phyloP scores from a whole-genome alignment of 2,888 invertebrate genomes.

The Cryptocheilus praepositus region DNA sequence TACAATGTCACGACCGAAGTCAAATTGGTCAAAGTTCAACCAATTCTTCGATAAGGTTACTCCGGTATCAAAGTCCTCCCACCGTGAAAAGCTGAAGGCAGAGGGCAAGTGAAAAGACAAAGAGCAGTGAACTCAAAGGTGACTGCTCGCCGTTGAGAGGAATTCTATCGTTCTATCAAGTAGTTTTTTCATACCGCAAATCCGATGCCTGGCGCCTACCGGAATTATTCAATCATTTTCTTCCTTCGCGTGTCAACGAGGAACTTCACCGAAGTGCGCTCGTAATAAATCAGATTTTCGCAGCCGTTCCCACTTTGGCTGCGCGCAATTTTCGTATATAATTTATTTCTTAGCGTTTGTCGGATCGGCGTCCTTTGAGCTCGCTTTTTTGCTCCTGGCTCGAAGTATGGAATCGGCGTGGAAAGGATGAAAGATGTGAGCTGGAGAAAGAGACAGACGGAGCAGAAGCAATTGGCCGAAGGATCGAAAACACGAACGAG shows the following conservation, averaged over 20 bases:
- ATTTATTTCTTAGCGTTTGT: conserved; percentile 60
- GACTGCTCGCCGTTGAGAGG: conserved; percentile 21
- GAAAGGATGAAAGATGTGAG: background rate
- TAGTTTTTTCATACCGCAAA: conserved; percentile 6
- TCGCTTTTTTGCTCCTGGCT: background rate
- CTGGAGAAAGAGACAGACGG: background rate
- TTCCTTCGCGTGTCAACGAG: too few relatives aligned
- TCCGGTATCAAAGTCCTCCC: too few relatives aligned
- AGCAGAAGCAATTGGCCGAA: too few relatives aligned
- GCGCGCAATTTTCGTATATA: conserved; percentile 19
- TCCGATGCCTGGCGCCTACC: too few relatives aligned
- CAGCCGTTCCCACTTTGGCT: conserved; percentile 20
- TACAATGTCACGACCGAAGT: too few relatives aligned
- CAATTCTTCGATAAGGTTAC: too few relatives aligned
- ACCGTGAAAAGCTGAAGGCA: too few relatives aligned
- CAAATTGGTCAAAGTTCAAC: too few relatives aligned
- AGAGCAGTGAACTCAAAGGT: conserved; percentile 18
- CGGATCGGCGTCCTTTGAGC: conserved; percentile 34
- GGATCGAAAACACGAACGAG: too few relatives aligned
- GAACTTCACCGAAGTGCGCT: background rate
- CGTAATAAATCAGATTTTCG: conserved; percentile 12
- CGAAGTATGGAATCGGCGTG: conserved; percentile 15
- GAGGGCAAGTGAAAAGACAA: background rate
- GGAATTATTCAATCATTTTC: too few relatives aligned
- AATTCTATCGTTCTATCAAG: conserved; percentile 29